Evolutionary conservation across 2,888 invertebrate genomes (phyloP).

Genomic region (Ophonus ardosiacus): DNA sequence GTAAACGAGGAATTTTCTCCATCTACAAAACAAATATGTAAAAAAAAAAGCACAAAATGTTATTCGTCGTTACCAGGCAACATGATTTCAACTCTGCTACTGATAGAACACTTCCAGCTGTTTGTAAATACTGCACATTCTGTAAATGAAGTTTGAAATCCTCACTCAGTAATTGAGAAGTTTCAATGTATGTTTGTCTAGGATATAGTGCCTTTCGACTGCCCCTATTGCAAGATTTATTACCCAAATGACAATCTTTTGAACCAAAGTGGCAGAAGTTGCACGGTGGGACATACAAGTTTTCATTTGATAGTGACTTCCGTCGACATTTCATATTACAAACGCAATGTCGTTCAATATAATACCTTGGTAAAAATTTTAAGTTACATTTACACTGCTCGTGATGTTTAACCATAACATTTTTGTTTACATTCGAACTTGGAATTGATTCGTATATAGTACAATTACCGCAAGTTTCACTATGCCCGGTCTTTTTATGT

Average conservation of each 20-base stretch:
- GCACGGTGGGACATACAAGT: conserved; percentile 77
- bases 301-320: conserved; percentile 81
- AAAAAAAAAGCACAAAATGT: neutral
- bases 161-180: conserved; percentile 83
- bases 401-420: conserved; percentile 21
- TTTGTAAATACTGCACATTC: conserved; percentile 85
- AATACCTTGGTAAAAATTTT: conserved; percentile 57
- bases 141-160: conserved; percentile 85
- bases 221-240: conserved; percentile 51
- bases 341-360: conserved; percentile 60
- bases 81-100: conserved; percentile 79
- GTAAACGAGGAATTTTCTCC: conserved; percentile 81
- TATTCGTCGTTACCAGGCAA: conserved; percentile 71
- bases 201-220: conserved; percentile 72
- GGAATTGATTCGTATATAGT: conserved; percentile 73
- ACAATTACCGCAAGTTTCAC: conserved; percentile 73
- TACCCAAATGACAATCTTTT: conserved; percentile 69
- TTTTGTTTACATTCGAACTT: conserved; percentile 64
- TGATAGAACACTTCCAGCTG: conserved; percentile 82
- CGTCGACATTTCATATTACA: conserved; percentile 71
- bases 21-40: conserved; percentile 74
- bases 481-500: conserved; percentile 70
- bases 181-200: conserved; percentile 77
- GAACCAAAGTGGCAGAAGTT: conserved; percentile 75
- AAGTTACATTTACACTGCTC: conserved; percentile 57